Percentiles rank a stretch among this genome's conserved stretches.
Conservation (phyloP, 2,888 invertebrate genomes). For the Ischnus inquisitorius region DNA sequence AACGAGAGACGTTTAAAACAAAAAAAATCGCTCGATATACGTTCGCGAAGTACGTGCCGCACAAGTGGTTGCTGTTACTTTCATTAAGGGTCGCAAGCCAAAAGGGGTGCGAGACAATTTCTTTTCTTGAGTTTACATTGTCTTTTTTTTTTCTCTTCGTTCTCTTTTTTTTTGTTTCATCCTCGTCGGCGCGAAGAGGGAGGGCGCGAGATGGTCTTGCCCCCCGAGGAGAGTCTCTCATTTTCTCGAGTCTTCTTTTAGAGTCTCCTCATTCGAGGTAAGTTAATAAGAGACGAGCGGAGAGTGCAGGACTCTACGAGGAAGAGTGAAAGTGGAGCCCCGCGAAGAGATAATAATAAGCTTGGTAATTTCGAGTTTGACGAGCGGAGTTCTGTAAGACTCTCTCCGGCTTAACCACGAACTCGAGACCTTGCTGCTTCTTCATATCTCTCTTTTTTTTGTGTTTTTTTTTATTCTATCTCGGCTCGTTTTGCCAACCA, state of each 20-base stretch:
- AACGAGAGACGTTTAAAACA: constrained; percentile 42
- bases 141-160: constrained; percentile 2
- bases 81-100: constrained; percentile 50
- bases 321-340: constrained; percentile 77
- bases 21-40: constrained; percentile 49
- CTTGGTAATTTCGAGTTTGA: constrained; percentile 84
- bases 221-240: constrained; percentile 45
- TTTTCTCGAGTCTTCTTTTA: constrained; percentile 30
- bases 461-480: constrained; percentile 10
- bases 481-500: constrained; percentile 13
- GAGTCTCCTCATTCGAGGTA: constrained; percentile 8
- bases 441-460: constrained; percentile 69
- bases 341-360: constrained; percentile 82
- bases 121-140: constrained; percentile 30
- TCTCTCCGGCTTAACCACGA: constrained; percentile 56
- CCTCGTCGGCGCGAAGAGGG: constrained; percentile 2
- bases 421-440: constrained; percentile 66
- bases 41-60: constrained; percentile 54
- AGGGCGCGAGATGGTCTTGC: constrained; percentile 34
- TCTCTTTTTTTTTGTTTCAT: not conserved
- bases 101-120: constrained; percentile 46
- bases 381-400: constrained; percentile 76
- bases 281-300: constrained; percentile 63
- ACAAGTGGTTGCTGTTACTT: constrained; percentile 34
- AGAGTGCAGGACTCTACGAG: constrained; percentile 23